Conservation (phyloP, 2,888 invertebrate species). For the Lingula anatina region DNA sequence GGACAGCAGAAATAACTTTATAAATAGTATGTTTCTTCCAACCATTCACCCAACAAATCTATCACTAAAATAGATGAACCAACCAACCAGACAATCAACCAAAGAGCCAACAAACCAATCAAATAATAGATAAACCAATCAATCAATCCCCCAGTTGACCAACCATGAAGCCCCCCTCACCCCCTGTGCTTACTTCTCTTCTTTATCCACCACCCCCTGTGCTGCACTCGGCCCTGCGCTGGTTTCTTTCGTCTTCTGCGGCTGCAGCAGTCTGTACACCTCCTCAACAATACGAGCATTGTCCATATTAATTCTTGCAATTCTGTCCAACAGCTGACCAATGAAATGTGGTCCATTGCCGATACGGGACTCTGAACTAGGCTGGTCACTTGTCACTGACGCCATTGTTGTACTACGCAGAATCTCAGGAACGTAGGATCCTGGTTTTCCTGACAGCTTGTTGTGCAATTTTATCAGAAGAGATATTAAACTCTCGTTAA, state of each 20-base stretch:
- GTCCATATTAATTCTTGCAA: slow-evolving; percentile 19
- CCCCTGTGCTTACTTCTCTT: slow-evolving; percentile 19
- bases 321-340: slow-evolving; percentile 69
- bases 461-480: slow-evolving; percentile 84
- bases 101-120: too few species aligned
- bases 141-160: background rate
- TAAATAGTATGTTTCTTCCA: too few species aligned
- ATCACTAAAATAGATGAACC: background rate
- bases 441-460: slow-evolving; percentile 74
- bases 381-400: slow-evolving; percentile 40
- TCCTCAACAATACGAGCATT: slow-evolving; percentile 58
- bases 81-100: background rate
- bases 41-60: too few species aligned
- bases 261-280: slow-evolving; percentile 73
- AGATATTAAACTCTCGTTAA: slow-evolving; percentile 73
- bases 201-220: slow-evolving; percentile 16
- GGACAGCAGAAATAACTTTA: too few species aligned
- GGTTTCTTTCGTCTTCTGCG: slow-evolving; percentile 46
- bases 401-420: slow-evolving; percentile 14
- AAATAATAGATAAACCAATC: slow-evolving; percentile 59
- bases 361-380: slow-evolving; percentile 55
- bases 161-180: too few species aligned
- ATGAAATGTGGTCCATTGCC: slow-evolving; percentile 89
- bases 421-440: slow-evolving; percentile 63
- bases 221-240: slow-evolving; percentile 2